Evolutionary conservation across 2,888 invertebrate genomes (phyloP).

Genomic region (Morpho deidamia): DNA sequence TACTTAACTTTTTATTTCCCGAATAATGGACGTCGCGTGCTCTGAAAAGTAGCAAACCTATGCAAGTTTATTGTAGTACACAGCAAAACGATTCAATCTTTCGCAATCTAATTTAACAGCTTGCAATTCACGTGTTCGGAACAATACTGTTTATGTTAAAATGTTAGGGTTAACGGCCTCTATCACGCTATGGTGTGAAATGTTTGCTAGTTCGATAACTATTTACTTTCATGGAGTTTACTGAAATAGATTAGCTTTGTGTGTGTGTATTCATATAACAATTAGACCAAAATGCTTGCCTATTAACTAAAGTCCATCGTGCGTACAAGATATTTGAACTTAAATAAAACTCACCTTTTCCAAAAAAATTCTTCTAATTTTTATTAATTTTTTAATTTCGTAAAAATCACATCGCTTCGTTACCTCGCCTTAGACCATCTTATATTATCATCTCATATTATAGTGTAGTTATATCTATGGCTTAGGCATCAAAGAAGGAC

Average conservation of each 20-base stretch:
- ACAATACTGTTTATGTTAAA: slow-evolving; percentile 1
- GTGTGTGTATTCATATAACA: background rate
- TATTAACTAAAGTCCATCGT: too few relatives aligned
- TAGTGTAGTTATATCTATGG: too few relatives aligned
- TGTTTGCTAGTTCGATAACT: background rate
- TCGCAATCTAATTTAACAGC: slow-evolving; percentile 7
- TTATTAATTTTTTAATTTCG: too few relatives aligned
- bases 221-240: background rate
- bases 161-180: slow-evolving; percentile 11
- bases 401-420: too few relatives aligned
- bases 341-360: too few relatives aligned
- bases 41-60: slow-evolving; percentile 2
- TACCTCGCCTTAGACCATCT: too few relatives aligned
- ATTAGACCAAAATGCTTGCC: too few relatives aligned
- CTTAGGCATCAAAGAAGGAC: too few relatives aligned
- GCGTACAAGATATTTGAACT: too few relatives aligned
- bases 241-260: background rate
- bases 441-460: too few relatives aligned
- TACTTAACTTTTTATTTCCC: background rate
- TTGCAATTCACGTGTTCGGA: slow-evolving; percentile 4
- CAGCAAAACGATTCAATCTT: slow-evolving; percentile 10
- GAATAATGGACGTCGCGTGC: slow-evolving; percentile 7
- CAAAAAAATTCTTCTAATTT: too few relatives aligned
- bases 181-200: slow-evolving; percentile 8
- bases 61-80: slow-evolving; percentile 5